These are phyloP conservation scores for Allolobophora icterica DNA, from an alignment of 2,888 invertebrate species.

Conservation along the genomic window DNA sequence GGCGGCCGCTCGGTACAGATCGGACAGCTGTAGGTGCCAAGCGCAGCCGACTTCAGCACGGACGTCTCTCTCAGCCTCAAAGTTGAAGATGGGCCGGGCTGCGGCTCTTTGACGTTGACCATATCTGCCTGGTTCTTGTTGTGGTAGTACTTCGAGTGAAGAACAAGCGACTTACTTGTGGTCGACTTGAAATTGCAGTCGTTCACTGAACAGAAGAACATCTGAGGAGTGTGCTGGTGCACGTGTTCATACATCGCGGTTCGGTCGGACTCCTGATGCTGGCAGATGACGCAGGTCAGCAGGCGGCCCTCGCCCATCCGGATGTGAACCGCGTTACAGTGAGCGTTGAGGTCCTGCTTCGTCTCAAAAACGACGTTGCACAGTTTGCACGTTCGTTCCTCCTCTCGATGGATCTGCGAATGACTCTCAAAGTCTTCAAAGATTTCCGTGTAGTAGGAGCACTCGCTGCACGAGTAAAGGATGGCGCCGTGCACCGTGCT, in stretches of 20 bases:
- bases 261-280: neutral
- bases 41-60: neutral
- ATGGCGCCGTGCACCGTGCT: constrained; percentile 36
- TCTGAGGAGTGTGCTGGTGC: constrained; percentile 7
- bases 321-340: constrained; percentile 31
- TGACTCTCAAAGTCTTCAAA: constrained; percentile 34
- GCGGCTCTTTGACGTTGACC: neutral
- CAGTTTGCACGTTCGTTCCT: constrained; percentile 34
- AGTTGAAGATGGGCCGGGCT: neutral
- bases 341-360: neutral
- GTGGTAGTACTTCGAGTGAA: constrained; percentile 30
- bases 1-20: constrained; percentile 42
- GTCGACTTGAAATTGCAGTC: constrained; percentile 31
- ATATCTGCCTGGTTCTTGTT: neutral
- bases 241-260: constrained; percentile 26
- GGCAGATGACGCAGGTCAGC: constrained; percentile 30
- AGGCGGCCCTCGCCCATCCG: neutral
- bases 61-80: neutral
- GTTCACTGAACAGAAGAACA: neutral
- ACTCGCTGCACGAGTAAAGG: constrained; percentile 40
- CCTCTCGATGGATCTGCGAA: constrained; percentile 39
- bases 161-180: neutral
- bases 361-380: constrained; percentile 35
- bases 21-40: constrained; percentile 39
- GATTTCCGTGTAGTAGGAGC: constrained; percentile 38